Evolutionary conservation across 2,113 vertebrate genomes (phyloP), one percentile per base, ranked within the genome.

Genomic region (Indicator indicator): DNA sequence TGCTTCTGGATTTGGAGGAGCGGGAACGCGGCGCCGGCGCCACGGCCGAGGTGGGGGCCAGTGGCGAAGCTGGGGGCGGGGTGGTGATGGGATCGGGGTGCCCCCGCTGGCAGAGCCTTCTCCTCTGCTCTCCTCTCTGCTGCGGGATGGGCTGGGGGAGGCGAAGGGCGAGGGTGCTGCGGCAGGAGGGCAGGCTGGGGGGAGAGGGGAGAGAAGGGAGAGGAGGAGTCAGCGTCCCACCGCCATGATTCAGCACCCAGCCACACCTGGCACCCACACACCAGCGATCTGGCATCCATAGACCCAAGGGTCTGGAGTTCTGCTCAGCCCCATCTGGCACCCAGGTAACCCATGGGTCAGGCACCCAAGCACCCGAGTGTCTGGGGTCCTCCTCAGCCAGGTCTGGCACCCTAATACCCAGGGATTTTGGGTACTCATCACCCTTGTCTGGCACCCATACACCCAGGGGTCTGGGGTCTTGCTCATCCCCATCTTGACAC

Each of bases 1-100:
- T 96, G 96, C 96, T 98, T 97, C 96, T 97, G 96, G 96, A 85
- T 30, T 93, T 96, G 98, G 98, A 97, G 98, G 96, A 94, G 92
- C 26, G 83, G 64, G 87, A 84, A 52, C 38, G 91, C 79, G 84
- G 90, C 79, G 79, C 90, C 90, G 90, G 90, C 90, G 93, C 90
- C 78, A 92, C 87, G 46, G 86, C 74, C 56, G 48, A 67, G 65
- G 92, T 5, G 23, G 77, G 75, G 48, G 23, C 73, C 85, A 65
- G 83, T 54, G 20, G 71, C 40, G 60, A 67, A 68, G 92, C 5
- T 11, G 62, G n/a, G n/a, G 60, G 77, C 36, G n/a, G n/a, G 60
- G 77, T 70, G 75, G 74, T 5, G 24, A 28, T 3, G 12, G 64
- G 73, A 79, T 12, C 3, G 42, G 73, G 71, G 83, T 67, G 24